Percentiles rank a stretch among this genome's conserved stretches.
Evolutionary conservation across 1,140 invertebrate genomes (phyloP).

Genomic region (Camponotus vicinus): DNA sequence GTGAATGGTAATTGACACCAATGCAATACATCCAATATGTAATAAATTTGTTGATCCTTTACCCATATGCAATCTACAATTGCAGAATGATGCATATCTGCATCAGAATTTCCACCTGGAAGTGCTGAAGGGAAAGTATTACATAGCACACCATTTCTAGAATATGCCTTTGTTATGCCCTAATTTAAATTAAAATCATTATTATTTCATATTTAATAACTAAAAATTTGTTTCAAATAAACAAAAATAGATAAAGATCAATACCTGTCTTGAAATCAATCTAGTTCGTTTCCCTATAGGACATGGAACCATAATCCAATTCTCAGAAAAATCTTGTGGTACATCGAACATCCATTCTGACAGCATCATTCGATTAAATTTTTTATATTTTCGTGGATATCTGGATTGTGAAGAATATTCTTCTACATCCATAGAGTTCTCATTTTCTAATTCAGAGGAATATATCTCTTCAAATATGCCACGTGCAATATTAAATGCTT

Average conservation of each 20-base stretch:
- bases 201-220: slow-evolving; percentile 34
- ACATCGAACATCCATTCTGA: slow-evolving; percentile 97
- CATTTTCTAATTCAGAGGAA: slow-evolving; percentile 76
- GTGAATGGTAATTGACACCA: slow-evolving; percentile 93
- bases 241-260: neutral
- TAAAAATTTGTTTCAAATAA: slow-evolving; percentile 41
- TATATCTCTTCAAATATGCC: slow-evolving; percentile 77
- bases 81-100: slow-evolving; percentile 83
- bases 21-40: slow-evolving; percentile 93
- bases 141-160: slow-evolving; percentile 88
- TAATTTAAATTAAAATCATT: slow-evolving; percentile 82
- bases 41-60: slow-evolving; percentile 89
- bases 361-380: slow-evolving; percentile 89
- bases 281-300: slow-evolving; percentile 93
- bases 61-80: slow-evolving; percentile 94
- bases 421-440: slow-evolving; percentile 78
- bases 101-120: slow-evolving; percentile 90
- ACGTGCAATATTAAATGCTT: slow-evolving; percentile 76
- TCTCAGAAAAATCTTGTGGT: slow-evolving; percentile 91
- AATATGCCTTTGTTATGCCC: slow-evolving; percentile 91
- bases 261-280: slow-evolving; percentile 91
- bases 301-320: slow-evolving; percentile 94
- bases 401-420: neutral
- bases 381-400: no score
- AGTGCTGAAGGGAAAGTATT: slow-evolving; percentile 89